Conservation (phyloP, 2,797 vertebrate genomes). For the Mormyrops attenuatus region DNA sequence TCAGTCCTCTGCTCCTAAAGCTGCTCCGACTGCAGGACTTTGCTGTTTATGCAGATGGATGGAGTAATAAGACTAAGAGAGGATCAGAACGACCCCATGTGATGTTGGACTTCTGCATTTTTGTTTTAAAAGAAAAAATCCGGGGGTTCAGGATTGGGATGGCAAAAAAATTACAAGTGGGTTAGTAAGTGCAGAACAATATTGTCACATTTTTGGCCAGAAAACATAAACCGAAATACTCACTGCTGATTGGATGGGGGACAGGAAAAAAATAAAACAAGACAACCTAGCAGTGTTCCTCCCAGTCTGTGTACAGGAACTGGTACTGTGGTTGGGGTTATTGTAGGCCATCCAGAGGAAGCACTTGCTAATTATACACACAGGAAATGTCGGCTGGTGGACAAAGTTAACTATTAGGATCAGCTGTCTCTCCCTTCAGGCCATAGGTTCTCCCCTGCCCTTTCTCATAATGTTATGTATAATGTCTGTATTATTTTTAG, state of each 20-base stretch:
- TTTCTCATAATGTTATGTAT: not conserved
- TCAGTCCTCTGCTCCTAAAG: too few species aligned
- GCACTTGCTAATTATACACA: not conserved
- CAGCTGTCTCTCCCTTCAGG: not conserved
- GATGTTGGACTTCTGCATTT: not conserved
- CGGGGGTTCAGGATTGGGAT: not conserved
- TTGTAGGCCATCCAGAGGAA: not conserved
- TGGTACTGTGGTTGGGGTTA: not conserved
- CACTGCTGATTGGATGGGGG: not conserved
- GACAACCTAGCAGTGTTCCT: not conserved
- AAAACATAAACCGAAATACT: not conserved
- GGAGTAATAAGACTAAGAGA: not conserved
- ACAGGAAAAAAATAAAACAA: not conserved
- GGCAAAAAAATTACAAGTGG: not conserved
- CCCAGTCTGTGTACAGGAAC: not conserved
- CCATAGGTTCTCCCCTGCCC: not conserved
- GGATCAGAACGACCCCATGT: not conserved
- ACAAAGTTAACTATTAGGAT: not conserved
- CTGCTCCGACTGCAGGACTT: too few species aligned
- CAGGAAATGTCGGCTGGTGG: not conserved
- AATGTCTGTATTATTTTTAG: slow-evolving; percentile 1
- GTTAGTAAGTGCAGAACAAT: not conserved
- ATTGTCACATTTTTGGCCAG: not conserved
- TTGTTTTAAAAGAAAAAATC: not conserved
- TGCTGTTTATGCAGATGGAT: not conserved